Evolutionary conservation across 2,113 vertebrate genomes (phyloP), one percentile per base, ranked within the genome.

Genomic region (Apteryx mantelli): DNA sequence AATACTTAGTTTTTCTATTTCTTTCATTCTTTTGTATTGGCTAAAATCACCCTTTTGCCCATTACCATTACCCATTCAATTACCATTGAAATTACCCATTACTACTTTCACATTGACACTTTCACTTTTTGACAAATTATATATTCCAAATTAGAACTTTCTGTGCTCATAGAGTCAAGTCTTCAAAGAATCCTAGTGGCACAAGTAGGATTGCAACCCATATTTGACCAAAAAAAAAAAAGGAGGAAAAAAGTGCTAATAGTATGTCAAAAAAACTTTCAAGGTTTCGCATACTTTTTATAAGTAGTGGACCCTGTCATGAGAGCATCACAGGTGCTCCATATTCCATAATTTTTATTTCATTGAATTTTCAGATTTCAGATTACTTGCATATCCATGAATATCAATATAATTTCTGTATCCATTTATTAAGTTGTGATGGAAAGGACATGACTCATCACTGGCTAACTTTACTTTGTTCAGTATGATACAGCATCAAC

Each of bases 391-490:
- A 75, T 93, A 44, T 83, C 91, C 46, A 55, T 69, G 74, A 93
- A 93, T 95, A 96, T 94, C 76, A 78, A 84, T 95, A 75, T 56
- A 70, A 71, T 44, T 92, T 95, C 80, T 91, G 61, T 92, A 75
- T 88, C 82, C 75, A 89, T 88, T 95, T 86, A 83, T 92, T 60
- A 96, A 91, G 55, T 42, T 89, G 21, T 84, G 75, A 70, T 85
- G n/a, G 77, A 93, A 91, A 83, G 46, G 66, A 44, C 78, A 79
- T 83, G 78, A 94, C 53, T 75, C 77, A 88, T 94, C 79, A 92
- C 69, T 85, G 56, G 42, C 38, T 73, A 77, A 81, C 78, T 92
- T 95, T 66, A 56, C 71, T 91, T 83, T 78, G 86, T 92, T 92
- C 66, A 7, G 44, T 92, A 69, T 87, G 70, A 91, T 78, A 75